A percentile compares a stretch with the other conserved stretches of the same genome.
These are phyloP conservation scores for Cyaniris semiargus DNA, from an alignment of 2,888 invertebrate species.

Conservation along the genomic window DNA sequence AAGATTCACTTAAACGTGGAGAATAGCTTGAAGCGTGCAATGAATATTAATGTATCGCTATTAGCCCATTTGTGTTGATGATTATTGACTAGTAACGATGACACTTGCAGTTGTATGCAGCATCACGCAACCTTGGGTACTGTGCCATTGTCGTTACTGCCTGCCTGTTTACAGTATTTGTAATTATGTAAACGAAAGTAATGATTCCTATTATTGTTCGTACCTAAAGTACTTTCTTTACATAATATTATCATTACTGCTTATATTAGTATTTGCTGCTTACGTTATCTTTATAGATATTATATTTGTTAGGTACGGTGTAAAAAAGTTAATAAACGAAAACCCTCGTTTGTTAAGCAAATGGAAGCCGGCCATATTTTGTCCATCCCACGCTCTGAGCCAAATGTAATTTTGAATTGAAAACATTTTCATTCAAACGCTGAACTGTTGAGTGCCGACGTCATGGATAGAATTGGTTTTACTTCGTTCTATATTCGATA, in stretches of 20 bases:
- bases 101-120: background rate
- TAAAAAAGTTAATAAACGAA: background rate
- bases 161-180: slow-evolving; percentile 6
- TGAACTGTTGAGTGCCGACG: background rate
- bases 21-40: background rate
- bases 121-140: slow-evolving; percentile 17
- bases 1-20: background rate
- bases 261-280: too few relatives aligned
- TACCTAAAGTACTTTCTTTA: background rate
- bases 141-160: background rate
- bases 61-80: background rate
- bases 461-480: background rate
- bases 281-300: too few relatives aligned
- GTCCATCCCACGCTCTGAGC: background rate
- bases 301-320: too few relatives aligned
- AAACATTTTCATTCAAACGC: slow-evolving; percentile 1
- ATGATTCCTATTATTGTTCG: background rate
- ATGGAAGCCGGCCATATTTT: background rate
- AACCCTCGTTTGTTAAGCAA: background rate
- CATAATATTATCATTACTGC: too few relatives aligned
- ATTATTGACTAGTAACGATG: background rate
- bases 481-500: background rate
- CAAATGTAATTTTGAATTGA: background rate
- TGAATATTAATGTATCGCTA: slow-evolving; percentile 7
- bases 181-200: background rate